Percentiles rank a stretch among this genome's conserved stretches.
Conservation (phyloP, 2,797 vertebrate species). For the Hoplostethus mediterraneus region DNA sequence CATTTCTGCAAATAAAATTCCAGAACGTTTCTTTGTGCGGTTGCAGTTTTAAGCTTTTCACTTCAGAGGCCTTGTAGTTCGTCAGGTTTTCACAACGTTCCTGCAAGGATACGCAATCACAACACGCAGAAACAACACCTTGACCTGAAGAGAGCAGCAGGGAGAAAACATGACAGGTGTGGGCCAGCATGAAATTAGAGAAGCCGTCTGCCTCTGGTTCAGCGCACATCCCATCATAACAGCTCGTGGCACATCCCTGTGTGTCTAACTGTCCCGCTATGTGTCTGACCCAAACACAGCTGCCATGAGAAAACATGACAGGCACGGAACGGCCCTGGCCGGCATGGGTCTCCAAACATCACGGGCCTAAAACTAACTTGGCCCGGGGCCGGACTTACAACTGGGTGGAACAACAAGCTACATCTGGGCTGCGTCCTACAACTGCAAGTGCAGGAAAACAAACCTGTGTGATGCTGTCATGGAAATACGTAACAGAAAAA, state of each 20-base stretch:
- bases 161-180: conserved; percentile 3
- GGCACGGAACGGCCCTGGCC: neutral
- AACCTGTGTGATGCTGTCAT: neutral
- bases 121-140: neutral
- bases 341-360: conserved; percentile 45
- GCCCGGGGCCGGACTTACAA: conserved; percentile 49
- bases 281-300: conserved; percentile 51
- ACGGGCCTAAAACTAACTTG: conserved; percentile 40
- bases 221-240: neutral
- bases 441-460: conserved; percentile 17
- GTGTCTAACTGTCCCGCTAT: conserved; percentile 20
- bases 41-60: neutral
- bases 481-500: conserved; percentile 13
- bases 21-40: neutral
- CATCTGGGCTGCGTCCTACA: conserved; percentile 50
- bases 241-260: conserved; percentile 1
- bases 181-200: conserved; percentile 5
- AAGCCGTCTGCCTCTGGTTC: neutral
- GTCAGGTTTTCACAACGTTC: neutral
- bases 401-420: conserved; percentile 62
- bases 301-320: conserved; percentile 50
- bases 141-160: neutral
- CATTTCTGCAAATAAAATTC: neutral
- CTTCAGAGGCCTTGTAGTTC: neutral
- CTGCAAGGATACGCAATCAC: too few relatives aligned